Evolutionary conservation across 1,140 invertebrate genomes (phyloP).

Genomic region (Spodoptera frugiperda): DNA sequence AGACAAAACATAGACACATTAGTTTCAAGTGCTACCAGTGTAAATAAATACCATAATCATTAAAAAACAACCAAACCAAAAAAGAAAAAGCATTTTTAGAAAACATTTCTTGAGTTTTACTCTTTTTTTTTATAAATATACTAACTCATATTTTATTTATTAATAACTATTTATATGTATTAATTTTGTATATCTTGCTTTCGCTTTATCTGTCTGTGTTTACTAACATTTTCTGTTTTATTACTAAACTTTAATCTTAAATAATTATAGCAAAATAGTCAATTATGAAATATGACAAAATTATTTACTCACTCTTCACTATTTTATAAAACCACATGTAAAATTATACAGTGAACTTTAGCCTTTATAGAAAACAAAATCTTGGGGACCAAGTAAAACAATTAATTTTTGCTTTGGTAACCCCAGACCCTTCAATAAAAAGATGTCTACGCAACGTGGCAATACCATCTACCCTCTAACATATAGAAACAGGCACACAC

Average conservation of each 20-base stretch:
- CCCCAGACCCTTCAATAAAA: no score
- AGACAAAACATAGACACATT: constrained; percentile 43
- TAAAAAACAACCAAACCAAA: background rate
- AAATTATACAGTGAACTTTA: no score
- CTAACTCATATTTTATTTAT: constrained; percentile 2
- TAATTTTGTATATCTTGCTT: constrained; percentile 29
- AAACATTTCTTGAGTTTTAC: background rate
- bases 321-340: no score
- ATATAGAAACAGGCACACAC: no score
- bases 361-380: no score
- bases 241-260: background rate
- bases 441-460: no score
- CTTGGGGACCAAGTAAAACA: no score
- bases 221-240: constrained; percentile 15
- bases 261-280: background rate
- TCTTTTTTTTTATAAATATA: background rate
- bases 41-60: constrained; percentile 43
- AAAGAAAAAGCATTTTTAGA: constrained; percentile 1
- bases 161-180: background rate
- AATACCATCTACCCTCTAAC: no score
- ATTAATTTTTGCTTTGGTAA: no score
- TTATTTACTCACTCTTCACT: background rate
- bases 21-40: constrained; percentile 41
- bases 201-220: constrained; percentile 40
- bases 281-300: background rate